These are phyloP conservation scores for Saturnia japonica DNA, from an alignment of 2,888 invertebrate species.

Conservation along the genomic window DNA sequence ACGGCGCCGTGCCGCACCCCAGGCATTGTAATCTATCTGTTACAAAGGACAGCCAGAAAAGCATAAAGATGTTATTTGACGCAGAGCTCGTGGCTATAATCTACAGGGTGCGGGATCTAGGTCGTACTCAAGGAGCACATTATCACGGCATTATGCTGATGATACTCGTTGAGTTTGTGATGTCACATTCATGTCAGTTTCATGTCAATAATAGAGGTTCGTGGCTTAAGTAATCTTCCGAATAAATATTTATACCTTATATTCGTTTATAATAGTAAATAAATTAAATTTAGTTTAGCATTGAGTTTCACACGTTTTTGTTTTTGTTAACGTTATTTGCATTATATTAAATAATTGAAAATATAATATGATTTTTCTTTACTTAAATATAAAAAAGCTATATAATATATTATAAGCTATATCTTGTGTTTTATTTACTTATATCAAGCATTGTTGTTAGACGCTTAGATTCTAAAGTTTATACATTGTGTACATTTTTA, in stretches of 20 bases:
- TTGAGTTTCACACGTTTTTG: not conserved
- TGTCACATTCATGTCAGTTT: constrained; percentile 50
- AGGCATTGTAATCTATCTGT: constrained; percentile 47
- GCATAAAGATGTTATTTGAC: constrained; percentile 67
- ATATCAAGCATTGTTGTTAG: too few species aligned
- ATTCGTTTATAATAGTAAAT: not conserved
- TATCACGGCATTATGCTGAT: constrained; percentile 78
- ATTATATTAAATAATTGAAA: not conserved
- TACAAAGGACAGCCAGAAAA: constrained; percentile 51
- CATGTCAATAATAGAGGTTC: constrained; percentile 30
- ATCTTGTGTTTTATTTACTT: too few species aligned
- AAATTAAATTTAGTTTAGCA: not conserved
- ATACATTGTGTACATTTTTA: too few species aligned
- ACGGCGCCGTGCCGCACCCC: constrained; percentile 24
- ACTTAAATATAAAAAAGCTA: not conserved
- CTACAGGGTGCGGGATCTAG: constrained; percentile 67
- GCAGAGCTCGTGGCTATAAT: constrained; percentile 63
- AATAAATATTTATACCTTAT: not conserved
- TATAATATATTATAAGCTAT: too few species aligned
- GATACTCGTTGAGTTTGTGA: constrained; percentile 51
- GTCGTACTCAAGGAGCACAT: constrained; percentile 71
- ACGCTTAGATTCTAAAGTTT: too few species aligned
- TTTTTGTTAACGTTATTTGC: not conserved
- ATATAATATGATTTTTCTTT: not conserved
- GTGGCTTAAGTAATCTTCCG: not conserved